Conservation (phyloP, 1,140 invertebrate species). For the Drosophila albomicans region DNA sequence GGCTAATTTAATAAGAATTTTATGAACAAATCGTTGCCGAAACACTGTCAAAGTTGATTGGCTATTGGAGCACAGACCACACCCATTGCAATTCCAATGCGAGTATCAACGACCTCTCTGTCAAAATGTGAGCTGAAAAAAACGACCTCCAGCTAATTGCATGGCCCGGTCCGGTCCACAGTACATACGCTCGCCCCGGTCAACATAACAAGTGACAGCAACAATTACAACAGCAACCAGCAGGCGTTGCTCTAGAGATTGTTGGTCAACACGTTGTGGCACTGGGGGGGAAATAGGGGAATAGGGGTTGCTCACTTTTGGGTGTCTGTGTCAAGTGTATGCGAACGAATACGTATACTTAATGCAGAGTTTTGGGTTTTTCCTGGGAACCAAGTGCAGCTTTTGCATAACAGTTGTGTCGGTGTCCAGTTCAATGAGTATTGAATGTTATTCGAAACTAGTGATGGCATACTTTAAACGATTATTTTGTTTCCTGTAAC, state of each 20-base stretch:
- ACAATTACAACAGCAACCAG: conserved; percentile 15
- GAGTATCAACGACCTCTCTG: conserved; percentile 51
- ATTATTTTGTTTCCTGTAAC: too few relatives aligned
- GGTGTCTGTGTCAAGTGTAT: conserved; percentile 47
- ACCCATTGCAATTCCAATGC: conserved; percentile 67
- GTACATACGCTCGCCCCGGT: conserved; percentile 15
- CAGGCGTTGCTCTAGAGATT: conserved; percentile 3
- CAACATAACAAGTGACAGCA: conserved; percentile 46
- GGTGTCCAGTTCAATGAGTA: conserved; percentile 35
- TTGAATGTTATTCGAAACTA: conserved; percentile 14
- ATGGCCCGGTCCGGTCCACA: conserved; percentile 43
- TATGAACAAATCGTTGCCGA: conserved; percentile 64
- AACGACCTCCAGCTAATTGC: conserved; percentile 80
- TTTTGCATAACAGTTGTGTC: conserved; percentile 36
- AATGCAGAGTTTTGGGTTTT: conserved; percentile 1
- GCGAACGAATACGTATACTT: neutral
- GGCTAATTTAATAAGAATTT: conserved; percentile 70
- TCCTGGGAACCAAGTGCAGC: conserved; percentile 41
- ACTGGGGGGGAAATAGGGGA: neutral
- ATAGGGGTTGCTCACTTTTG: neutral
- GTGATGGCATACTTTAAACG: too few relatives aligned
- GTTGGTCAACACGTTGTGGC: neutral
- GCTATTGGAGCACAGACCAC: conserved; percentile 25
- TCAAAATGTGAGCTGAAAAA: conserved; percentile 44
- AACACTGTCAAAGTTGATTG: conserved; percentile 55